These are phyloP conservation scores for Mimumesa dahlbomi DNA, from an alignment of 2,888 invertebrate genomes.

Conservation along the genomic window DNA sequence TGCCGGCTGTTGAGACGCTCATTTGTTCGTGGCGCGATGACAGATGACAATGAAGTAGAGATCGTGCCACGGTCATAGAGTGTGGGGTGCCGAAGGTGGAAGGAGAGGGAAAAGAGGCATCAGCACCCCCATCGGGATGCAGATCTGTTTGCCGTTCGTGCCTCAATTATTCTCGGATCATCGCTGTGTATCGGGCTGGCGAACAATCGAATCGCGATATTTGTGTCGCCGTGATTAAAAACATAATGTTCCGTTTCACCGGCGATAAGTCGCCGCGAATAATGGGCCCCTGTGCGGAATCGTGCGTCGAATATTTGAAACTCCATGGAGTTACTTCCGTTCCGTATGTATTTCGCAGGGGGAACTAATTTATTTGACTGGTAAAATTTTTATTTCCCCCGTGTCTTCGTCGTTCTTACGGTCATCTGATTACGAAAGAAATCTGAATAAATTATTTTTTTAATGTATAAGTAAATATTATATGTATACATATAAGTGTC, in stretches of 20 bases:
- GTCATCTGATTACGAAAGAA: no score
- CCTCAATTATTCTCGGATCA: constrained; percentile 80
- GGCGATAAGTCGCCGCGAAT: constrained; percentile 9
- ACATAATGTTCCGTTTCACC: constrained; percentile 50
- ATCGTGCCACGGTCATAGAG: constrained; percentile 64
- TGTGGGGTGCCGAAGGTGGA: constrained; percentile 21
- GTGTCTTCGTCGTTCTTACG: no score
- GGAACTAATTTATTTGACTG: no score
- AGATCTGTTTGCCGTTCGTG: constrained; percentile 78
- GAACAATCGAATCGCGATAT: constrained; percentile 68
- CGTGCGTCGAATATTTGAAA: no score
- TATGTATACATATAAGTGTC: no score
- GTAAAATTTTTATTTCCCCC: no score
- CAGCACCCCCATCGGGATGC: constrained; percentile 50
- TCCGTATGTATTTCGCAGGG: no score
- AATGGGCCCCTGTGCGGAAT: no score
- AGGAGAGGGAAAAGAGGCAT: constrained; percentile 20
- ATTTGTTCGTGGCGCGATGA: constrained; percentile 78
- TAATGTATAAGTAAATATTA: not conserved
- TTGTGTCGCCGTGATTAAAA: constrained; percentile 60
- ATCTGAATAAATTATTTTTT: no score
- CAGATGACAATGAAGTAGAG: constrained; percentile 79
- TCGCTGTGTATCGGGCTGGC: constrained; percentile 72
- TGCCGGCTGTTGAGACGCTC: constrained; percentile 75
- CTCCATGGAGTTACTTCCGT: no score